Base-by-base conservation (phyloP, 2,113 vertebrate species). In the Agelaius phoeniceus region DNA sequence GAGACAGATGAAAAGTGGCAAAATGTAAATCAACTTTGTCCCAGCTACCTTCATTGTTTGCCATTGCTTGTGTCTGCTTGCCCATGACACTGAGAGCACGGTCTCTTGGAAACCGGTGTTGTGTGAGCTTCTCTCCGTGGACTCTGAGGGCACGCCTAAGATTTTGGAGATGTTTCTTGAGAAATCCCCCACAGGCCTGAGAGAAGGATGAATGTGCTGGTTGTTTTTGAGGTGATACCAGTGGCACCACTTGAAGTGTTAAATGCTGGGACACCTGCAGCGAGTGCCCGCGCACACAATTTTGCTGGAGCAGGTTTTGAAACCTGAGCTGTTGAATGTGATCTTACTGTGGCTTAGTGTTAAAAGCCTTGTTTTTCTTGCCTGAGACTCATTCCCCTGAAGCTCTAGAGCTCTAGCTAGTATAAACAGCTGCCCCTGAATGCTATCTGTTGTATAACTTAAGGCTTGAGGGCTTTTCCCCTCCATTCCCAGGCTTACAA, bases 291-390 rank as follows among this genome's bases (percentile, higher is more conserved):
- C 33, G 54, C 46, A 48, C 44, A 26, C 43, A 17, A 2, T 72
- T 90, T 88, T 87, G 48, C 59, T 63, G 72, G 76, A 88, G 65
- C 61, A 61, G 59, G 80, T 93, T 93, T 94, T 90, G 96, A 94
- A 96, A 95, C 73, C 86, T 82, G 92, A 96, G 80, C 82, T 68
- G 44, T 51, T 54, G 44, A 75, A 49, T 57, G 79, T 62, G 69
- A 81, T 90, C 83, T 61, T 89, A 72, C 57, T 11, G 9, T 74
- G 76, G 43, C 31, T 93, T 86, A 88, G 68, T 77, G 75, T 74
- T 90, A 87, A 91, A 94, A 93, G 46, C 66, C 82, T 87, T 93
- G 74, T 95, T 97, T 96, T 95, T 87, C 93, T 93, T 96, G 68
- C 76, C 54, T 24, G 54, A 81, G 49, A 55, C 58, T 93, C 35